Evolutionary conservation across 2,113 vertebrate species (phyloP).

Genomic region (Nycticorax nycticorax): DNA sequence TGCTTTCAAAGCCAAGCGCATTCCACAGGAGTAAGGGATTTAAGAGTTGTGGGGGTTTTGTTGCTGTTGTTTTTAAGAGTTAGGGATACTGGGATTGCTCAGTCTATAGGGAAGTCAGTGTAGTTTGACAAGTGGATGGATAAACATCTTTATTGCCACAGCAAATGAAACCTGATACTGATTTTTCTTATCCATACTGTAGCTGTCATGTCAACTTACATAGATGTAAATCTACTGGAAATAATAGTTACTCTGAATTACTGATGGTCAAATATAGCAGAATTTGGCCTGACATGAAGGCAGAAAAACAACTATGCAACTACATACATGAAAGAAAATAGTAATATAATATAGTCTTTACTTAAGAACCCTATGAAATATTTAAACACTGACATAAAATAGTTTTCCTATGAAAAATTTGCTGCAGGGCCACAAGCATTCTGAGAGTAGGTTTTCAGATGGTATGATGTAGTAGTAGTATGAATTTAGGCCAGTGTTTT

Average conservation of each 20-base stretch:
- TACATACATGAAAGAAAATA: neutral
- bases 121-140: neutral
- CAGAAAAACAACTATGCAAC: neutral
- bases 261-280: neutral
- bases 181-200: constrained; percentile 16
- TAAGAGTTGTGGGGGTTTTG: neutral
- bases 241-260: neutral
- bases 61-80: neutral
- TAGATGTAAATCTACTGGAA: neutral
- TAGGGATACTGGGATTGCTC: neutral
- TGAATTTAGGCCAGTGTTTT: neutral
- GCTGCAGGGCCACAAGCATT: neutral
- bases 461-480: neutral
- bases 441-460: neutral
- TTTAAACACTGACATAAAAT: neutral
- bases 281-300: neutral
- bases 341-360: neutral
- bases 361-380: neutral
- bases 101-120: neutral
- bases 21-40: neutral
- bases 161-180: constrained; percentile 1
- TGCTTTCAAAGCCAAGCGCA: neutral
- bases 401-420: neutral
- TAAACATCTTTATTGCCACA: constrained; percentile 13
- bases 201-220: neutral